Conservation (phyloP, 2,888 invertebrate species). For the Pyrgus malvae region DNA sequence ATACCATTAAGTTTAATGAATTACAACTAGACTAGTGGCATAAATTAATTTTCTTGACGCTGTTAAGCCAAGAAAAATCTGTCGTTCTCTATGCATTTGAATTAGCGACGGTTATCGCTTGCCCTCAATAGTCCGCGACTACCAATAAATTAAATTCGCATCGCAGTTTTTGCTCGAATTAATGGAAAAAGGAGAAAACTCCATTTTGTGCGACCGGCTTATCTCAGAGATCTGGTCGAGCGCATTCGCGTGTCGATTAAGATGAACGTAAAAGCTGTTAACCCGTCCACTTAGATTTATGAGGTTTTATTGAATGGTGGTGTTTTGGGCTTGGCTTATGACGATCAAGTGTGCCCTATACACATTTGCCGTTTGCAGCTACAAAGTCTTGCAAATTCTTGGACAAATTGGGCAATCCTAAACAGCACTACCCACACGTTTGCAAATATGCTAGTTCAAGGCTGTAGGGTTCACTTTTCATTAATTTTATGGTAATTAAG, state of each 20-base stretch:
- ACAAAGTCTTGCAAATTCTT: too few species aligned
- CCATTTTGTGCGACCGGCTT: constrained; percentile 44
- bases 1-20: too few species aligned
- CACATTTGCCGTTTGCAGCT: too few species aligned
- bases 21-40: constrained; percentile 35
- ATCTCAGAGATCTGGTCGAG: constrained; percentile 41
- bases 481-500: too few species aligned
- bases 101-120: constrained; percentile 42
- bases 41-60: constrained; percentile 49
- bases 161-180: constrained; percentile 58
- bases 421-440: too few species aligned
- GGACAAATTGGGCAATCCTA: too few species aligned
- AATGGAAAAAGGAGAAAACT: constrained; percentile 61
- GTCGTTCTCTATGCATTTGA: constrained; percentile 38
- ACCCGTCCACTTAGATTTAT: constrained; percentile 38
- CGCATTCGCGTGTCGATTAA: constrained; percentile 51
- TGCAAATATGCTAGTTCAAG: too few species aligned
- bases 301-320: constrained; percentile 35
- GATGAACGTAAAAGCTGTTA: constrained; percentile 54
- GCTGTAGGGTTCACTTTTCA: too few species aligned
- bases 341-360: too few species aligned
- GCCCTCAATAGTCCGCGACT: constrained; percentile 37
- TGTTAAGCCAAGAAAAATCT: constrained; percentile 31
- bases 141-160: constrained; percentile 66
- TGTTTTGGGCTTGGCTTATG: constrained; percentile 12